Evolutionary conservation across 2,888 invertebrate genomes (phyloP).

Genomic region (Anaspis maculata): DNA sequence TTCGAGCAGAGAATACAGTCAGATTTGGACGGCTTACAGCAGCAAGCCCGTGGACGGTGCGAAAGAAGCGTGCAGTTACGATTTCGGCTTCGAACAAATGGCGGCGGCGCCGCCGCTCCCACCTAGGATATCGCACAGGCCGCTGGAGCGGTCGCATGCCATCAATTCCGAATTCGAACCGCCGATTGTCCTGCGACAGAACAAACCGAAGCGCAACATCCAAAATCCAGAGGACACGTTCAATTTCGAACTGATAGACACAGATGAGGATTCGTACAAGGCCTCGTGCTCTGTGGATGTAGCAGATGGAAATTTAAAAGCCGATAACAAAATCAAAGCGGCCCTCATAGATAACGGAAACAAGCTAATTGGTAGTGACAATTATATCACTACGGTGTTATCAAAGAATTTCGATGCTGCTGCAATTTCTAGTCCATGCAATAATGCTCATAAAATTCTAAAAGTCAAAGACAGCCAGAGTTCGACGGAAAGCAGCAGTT

Average conservation of each 20-base stretch:
- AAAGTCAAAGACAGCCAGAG: slow-evolving; percentile 37
- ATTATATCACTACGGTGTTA: slow-evolving; percentile 61
- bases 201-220: slow-evolving; percentile 57
- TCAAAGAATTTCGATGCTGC: slow-evolving; percentile 42
- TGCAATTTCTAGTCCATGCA: slow-evolving; percentile 31
- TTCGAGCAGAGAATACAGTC: slow-evolving; percentile 57
- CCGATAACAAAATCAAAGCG: slow-evolving; percentile 31
- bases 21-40: slow-evolving; percentile 60
- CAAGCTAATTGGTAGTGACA: slow-evolving; percentile 62
- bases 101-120: slow-evolving; percentile 61
- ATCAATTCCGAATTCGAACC: slow-evolving; percentile 31
- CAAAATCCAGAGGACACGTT: slow-evolving; percentile 69
- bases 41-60: slow-evolving; percentile 22
- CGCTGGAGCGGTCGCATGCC: slow-evolving; percentile 54
- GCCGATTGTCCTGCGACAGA: slow-evolving; percentile 59
- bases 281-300: slow-evolving; percentile 20
- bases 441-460: slow-evolving; percentile 31
- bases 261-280: slow-evolving; percentile 55
- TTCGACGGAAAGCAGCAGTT: slow-evolving; percentile 32
- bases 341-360: slow-evolving; percentile 49
- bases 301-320: slow-evolving; percentile 19
- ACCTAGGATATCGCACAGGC: slow-evolving; percentile 61
- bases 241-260: slow-evolving; percentile 76
- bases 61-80: slow-evolving; percentile 22
- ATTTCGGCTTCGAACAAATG: slow-evolving; percentile 34